Evolutionary conservation across 2,113 vertebrate genomes (phyloP).

Genomic region (Chloropsis hardwickii): DNA sequence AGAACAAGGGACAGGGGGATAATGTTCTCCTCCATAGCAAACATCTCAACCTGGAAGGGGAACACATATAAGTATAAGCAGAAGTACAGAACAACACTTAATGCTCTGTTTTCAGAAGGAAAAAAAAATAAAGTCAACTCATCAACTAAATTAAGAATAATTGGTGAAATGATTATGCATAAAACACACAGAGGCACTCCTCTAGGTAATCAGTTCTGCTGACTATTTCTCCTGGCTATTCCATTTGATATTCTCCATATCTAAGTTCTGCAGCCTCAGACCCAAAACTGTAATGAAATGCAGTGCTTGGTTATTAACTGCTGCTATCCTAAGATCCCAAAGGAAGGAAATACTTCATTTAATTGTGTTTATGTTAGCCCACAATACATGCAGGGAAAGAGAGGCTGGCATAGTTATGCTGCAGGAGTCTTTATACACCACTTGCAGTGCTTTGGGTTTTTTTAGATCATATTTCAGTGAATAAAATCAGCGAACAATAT

Average conservation of each 20-base stretch:
- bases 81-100: background rate
- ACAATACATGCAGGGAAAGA: background rate
- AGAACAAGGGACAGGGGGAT: background rate
- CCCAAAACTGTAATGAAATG: constrained; percentile 48
- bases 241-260: constrained; percentile 37
- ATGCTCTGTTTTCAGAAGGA: background rate
- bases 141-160: constrained; percentile 40
- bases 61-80: background rate
- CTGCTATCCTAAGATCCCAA: constrained; percentile 31
- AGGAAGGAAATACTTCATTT: constrained; percentile 53
- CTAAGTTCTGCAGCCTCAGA: constrained; percentile 37
- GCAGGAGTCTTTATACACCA: background rate
- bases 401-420: background rate
- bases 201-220: constrained; percentile 12
- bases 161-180: constrained; percentile 25
- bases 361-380: constrained; percentile 33
- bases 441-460: background rate
- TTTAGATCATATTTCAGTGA: constrained; percentile 29
- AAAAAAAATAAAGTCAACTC: background rate
- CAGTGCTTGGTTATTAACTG: constrained; percentile 24
- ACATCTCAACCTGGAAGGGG: background rate
- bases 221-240: constrained; percentile 52
- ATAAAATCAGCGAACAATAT: constrained; percentile 34
- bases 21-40: background rate
- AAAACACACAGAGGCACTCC: background rate